Conservation (phyloP, 2,888 invertebrate genomes). For the Habrosyne pyritoides region DNA sequence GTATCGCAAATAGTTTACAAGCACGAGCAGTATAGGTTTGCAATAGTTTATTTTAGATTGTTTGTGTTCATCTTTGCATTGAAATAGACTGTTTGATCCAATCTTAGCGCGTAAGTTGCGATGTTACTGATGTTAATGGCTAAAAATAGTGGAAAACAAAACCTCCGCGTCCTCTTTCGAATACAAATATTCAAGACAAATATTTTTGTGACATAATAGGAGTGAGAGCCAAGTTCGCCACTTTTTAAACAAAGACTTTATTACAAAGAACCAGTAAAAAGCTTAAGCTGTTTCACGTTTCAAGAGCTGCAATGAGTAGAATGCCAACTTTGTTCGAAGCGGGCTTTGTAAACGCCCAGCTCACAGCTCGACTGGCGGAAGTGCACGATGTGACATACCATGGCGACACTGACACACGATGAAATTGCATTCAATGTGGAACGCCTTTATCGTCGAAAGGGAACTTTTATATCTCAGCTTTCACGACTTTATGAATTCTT, state of each 20-base stretch:
- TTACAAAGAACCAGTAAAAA: slow-evolving; percentile 47
- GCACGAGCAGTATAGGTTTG: not conserved
- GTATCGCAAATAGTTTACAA: not conserved
- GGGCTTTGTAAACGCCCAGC: slow-evolving; percentile 45
- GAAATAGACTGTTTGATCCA: not conserved
- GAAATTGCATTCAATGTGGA: slow-evolving; percentile 48
- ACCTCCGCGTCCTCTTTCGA: not conserved
- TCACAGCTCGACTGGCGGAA: slow-evolving; percentile 30
- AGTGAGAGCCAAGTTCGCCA: slow-evolving; percentile 28
- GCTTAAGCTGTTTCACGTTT: slow-evolving; percentile 26
- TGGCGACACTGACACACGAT: slow-evolving; percentile 40
- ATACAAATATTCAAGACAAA: not conserved
- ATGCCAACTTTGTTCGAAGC: slow-evolving; percentile 44
- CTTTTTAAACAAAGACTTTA: slow-evolving; percentile 47
- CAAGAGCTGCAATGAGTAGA: slow-evolving; percentile 34
- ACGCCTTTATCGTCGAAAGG: slow-evolving; percentile 37
- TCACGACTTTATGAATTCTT: slow-evolving; percentile 5
- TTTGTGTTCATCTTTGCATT: not conserved
- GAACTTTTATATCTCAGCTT: slow-evolving; percentile 23
- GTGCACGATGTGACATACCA: slow-evolving; percentile 40
- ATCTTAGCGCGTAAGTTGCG: not conserved
- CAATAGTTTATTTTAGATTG: not conserved
- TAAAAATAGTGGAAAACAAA: not conserved
- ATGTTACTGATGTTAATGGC: not conserved
- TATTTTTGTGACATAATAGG: slow-evolving; percentile 33